Evolutionary conservation across 2,888 invertebrate genomes (phyloP).

Genomic region (Imbricaverruca yamaguchii): DNA sequence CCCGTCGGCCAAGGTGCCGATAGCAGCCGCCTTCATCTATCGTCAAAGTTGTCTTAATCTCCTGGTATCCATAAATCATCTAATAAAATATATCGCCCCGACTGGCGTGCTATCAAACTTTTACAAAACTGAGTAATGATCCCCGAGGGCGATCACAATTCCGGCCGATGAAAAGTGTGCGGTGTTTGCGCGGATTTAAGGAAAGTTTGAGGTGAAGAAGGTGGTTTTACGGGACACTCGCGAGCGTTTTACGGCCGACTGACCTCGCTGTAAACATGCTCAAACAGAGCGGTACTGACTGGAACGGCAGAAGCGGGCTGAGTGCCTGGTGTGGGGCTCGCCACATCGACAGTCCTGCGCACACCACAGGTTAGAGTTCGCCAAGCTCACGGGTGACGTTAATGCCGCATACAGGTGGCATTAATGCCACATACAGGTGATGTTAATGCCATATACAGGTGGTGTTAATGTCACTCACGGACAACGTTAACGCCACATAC

Average conservation of each 20-base stretch:
- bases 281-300: neutral
- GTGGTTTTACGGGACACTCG: neutral
- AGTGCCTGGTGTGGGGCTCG: too few species aligned
- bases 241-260: neutral
- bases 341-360: too few species aligned
- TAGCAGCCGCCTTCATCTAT: neutral
- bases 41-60: constrained; percentile 5
- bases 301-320: neutral
- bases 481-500: too few species aligned
- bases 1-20: neutral
- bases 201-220: neutral
- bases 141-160: neutral
- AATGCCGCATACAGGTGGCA: too few species aligned
- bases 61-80: neutral
- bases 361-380: too few species aligned
- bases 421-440: too few species aligned
- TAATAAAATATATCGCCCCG: constrained; percentile 5
- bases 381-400: too few species aligned
- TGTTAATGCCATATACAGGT: too few species aligned
- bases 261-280: neutral
- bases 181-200: constrained; percentile 5
- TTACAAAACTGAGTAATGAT: constrained; percentile 3
- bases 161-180: neutral
- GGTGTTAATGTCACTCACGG: too few species aligned
- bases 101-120: constrained; percentile 1